Evolutionary conservation across 2,113 vertebrate genomes (phyloP).

Genomic region (Limnothrissa miodon): DNA sequence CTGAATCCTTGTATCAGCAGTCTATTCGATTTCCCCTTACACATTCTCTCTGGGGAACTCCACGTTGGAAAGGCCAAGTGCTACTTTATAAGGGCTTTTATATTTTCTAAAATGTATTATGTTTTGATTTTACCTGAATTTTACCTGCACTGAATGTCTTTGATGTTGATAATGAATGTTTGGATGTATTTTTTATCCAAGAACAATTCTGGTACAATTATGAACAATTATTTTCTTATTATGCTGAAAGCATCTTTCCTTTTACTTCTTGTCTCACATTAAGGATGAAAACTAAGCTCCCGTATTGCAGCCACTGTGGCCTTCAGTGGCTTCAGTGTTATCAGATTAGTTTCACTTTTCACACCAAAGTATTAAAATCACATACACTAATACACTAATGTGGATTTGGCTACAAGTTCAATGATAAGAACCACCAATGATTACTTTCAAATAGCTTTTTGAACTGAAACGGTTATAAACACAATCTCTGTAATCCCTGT

Average conservation of each 20-base stretch:
- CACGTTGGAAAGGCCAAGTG: constrained; percentile 17
- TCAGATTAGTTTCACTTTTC: not conserved
- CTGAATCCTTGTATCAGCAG: not conserved
- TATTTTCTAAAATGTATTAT: not conserved
- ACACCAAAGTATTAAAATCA: too few relatives aligned
- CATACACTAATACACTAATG: too few relatives aligned
- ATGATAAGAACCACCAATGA: too few relatives aligned
- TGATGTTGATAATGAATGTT: not conserved
- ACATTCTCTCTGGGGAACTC: not conserved
- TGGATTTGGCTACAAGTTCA: too few relatives aligned
- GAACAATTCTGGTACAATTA: not conserved
- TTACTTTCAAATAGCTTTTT: too few relatives aligned
- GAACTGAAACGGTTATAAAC: too few relatives aligned
- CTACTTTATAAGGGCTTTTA: not conserved
- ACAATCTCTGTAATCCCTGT: too few relatives aligned
- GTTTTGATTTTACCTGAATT: not conserved
- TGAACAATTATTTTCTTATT: too few relatives aligned
- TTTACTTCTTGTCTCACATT: not conserved
- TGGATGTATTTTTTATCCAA: not conserved
- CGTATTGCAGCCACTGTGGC: not conserved
- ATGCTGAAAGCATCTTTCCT: not conserved
- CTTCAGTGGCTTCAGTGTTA: not conserved
- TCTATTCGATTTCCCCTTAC: not conserved
- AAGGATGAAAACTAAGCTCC: not conserved
- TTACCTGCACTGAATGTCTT: not conserved